phyloP scores from a whole-genome alignment of 2,888 invertebrate genomes.

The Amblyjoppa proteus region DNA sequence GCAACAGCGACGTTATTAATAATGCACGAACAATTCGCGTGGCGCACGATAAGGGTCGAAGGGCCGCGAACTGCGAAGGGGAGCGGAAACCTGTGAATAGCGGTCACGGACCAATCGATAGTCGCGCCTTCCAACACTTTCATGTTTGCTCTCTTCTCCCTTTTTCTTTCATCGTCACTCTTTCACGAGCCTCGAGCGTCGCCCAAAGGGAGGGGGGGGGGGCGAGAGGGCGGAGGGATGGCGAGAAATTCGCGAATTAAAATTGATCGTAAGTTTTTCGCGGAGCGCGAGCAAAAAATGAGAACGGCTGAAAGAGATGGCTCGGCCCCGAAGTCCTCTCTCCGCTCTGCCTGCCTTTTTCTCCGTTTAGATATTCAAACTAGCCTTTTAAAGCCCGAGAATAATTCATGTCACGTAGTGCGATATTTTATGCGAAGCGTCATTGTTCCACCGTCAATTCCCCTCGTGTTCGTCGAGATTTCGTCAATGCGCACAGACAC shows the following conservation, averaged over 20 bases:
- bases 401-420: conserved; percentile 83
- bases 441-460: conserved; percentile 74
- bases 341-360: conserved; percentile 61
- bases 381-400: conserved; percentile 75
- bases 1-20: conserved; percentile 44
- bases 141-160: conserved; percentile 31
- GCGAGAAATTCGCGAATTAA: conserved; percentile 58
- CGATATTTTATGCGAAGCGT: conserved; percentile 78
- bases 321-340: conserved; percentile 42
- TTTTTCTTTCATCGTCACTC: conserved; percentile 30
- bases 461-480: conserved; percentile 39
- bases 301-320: conserved; percentile 18
- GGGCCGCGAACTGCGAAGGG: not conserved
- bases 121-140: conserved; percentile 5
- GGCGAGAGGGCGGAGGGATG: not conserved
- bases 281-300: conserved; percentile 11
- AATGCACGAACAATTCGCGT: conserved; percentile 45
- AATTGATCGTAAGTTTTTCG: conserved; percentile 60
- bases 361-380: conserved; percentile 75
- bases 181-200: not conserved
- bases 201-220: not conserved
- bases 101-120: conserved; percentile 35
- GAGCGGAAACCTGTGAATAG: conserved; percentile 33
- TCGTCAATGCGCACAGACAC: conserved; percentile 19
- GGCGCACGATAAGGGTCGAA: conserved; percentile 14